These are phyloP conservation scores for Chrysotoxum bicinctum DNA, from an alignment of 2,888 invertebrate species.

Conservation along the genomic window DNA sequence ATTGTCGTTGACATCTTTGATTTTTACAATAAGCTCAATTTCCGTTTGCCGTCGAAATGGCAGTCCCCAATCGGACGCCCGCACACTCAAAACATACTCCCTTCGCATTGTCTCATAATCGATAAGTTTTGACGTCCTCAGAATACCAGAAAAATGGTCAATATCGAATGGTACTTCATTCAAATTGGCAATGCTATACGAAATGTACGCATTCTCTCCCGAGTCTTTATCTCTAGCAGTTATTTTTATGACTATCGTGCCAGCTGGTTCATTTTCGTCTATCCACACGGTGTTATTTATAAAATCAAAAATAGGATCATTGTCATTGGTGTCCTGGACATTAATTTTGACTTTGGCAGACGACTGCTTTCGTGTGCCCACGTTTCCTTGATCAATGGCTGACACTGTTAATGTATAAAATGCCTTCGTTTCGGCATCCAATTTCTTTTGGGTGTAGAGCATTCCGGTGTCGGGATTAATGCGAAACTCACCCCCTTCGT, in stretches of 20 bases:
- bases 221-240: slow-evolving; percentile 94
- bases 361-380: slow-evolving; percentile 91
- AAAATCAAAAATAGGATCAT: slow-evolving; percentile 93
- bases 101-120: slow-evolving; percentile 96
- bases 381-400: slow-evolving; percentile 93
- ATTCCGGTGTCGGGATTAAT: slow-evolving; percentile 95
- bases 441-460: slow-evolving; percentile 89
- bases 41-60: slow-evolving; percentile 96
- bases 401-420: slow-evolving; percentile 94
- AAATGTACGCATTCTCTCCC: slow-evolving; percentile 97
- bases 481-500: slow-evolving; percentile 93
- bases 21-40: slow-evolving; percentile 89
- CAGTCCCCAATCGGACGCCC: slow-evolving; percentile 96
- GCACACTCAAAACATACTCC: slow-evolving; percentile 89
- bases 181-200: slow-evolving; percentile 95
- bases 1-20: slow-evolving; percentile 96
- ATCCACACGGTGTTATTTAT: slow-evolving; percentile 87
- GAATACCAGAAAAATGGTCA: slow-evolving; percentile 95
- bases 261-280: slow-evolving; percentile 93
- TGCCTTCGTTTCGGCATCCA: slow-evolving; percentile 93
- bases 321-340: slow-evolving; percentile 96
- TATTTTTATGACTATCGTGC: slow-evolving; percentile 91
- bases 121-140: slow-evolving; percentile 91
- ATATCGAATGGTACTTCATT: slow-evolving; percentile 97
- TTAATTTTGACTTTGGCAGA: slow-evolving; percentile 95